A percentile compares a stretch with the other conserved stretches of the same genome.
Evolutionary conservation across 2,113 vertebrate genomes (phyloP).

Genomic region (Protobothrops mucrosquamatus): DNA sequence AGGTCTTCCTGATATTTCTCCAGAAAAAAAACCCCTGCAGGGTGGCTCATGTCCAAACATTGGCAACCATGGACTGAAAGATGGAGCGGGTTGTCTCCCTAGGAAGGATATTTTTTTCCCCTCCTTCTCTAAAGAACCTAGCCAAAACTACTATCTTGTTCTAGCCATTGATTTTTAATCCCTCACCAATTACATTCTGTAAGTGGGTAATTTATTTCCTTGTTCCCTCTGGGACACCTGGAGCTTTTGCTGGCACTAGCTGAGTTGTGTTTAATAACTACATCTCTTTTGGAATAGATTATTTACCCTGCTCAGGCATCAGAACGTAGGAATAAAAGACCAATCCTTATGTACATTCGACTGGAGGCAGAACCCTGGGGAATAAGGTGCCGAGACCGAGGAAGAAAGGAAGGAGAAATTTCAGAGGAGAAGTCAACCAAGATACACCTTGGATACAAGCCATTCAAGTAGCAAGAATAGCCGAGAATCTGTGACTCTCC

Average conservation of each 20-base stretch:
- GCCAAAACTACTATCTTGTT: constrained; percentile 8
- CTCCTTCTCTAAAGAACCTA: neutral
- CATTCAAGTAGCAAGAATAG: neutral
- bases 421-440: neutral
- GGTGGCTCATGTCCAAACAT: neutral
- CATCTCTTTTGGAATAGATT: neutral
- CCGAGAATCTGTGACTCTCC: neutral
- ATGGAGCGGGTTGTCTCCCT: neutral
- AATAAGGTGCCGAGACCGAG: neutral
- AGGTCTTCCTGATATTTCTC: neutral
- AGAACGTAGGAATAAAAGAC: neutral
- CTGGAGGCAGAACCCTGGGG: neutral
- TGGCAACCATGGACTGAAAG: neutral
- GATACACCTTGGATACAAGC: neutral
- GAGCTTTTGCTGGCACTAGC: constrained; percentile 9
- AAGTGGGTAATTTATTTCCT: constrained; percentile 55
- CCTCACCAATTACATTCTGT: constrained; percentile 23
- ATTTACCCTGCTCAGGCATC: neutral
- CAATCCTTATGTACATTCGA: neutral
- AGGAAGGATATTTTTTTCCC: neutral
- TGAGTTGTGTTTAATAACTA: neutral
- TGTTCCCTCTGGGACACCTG: neutral
- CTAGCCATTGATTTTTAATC: constrained; percentile 53
- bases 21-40: neutral
- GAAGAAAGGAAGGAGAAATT: neutral